phyloP scores from a whole-genome alignment of 2,888 invertebrate genomes.

The Agrilus biguttatus region DNA sequence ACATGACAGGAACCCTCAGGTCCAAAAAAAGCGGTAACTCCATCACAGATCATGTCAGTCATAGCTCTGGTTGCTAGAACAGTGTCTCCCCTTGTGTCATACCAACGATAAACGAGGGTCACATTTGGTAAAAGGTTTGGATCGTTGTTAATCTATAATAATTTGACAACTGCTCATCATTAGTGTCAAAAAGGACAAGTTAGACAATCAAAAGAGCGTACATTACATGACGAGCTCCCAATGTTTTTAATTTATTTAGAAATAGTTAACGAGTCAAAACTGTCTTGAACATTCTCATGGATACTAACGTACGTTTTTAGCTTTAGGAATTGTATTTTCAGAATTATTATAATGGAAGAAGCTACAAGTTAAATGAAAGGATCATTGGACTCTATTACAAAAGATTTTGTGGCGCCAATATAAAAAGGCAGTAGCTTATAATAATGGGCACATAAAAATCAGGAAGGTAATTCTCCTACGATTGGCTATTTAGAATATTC shows the following conservation, averaged over 20 bases:
- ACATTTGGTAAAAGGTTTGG: slow-evolving; percentile 58
- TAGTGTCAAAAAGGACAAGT: slow-evolving; percentile 3
- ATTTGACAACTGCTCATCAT: not conserved
- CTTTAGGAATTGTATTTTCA: not conserved
- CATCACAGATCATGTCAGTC: slow-evolving; percentile 82
- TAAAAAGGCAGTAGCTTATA: too few relatives aligned
- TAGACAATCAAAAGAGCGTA: slow-evolving; percentile 5
- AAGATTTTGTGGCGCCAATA: too few relatives aligned
- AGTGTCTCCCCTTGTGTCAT: slow-evolving; percentile 75
- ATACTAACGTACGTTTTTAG: too few relatives aligned
- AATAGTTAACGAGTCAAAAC: not conserved
- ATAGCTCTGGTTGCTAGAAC: slow-evolving; percentile 68
- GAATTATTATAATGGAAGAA: not conserved
- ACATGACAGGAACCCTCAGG: slow-evolving; percentile 89
- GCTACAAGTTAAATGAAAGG: too few relatives aligned
- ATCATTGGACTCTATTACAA: too few relatives aligned
- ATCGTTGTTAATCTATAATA: slow-evolving; percentile 55
- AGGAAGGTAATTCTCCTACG: too few relatives aligned
- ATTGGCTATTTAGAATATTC: too few relatives aligned
- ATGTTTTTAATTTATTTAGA: not conserved
- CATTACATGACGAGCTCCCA: not conserved
- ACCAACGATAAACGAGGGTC: slow-evolving; percentile 57
- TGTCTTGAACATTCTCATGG: too few relatives aligned
- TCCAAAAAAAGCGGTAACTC: slow-evolving; percentile 86
- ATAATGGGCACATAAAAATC: too few relatives aligned